Conservation (phyloP, 2,797 vertebrate species). For the Threskiornis aethiopicus region DNA sequence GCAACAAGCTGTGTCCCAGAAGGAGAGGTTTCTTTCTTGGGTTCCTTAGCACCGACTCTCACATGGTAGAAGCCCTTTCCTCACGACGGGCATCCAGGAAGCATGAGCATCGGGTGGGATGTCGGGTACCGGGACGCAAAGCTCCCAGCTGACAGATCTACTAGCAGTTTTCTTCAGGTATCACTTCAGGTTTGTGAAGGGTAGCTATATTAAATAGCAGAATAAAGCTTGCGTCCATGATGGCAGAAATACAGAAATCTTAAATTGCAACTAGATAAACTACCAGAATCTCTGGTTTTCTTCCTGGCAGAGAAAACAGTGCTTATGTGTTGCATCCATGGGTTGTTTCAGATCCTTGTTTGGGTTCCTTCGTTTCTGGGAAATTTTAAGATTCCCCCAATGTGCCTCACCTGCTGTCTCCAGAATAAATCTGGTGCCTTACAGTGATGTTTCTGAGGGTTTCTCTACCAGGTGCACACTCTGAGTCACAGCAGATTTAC, state of each 20-base stretch:
- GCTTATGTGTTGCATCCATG: background rate
- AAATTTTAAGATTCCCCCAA: background rate
- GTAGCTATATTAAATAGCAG: background rate
- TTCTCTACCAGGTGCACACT: background rate
- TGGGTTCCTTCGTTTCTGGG: background rate
- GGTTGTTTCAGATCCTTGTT: background rate
- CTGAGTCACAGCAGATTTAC: background rate
- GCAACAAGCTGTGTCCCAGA: background rate
- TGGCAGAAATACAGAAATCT: background rate
- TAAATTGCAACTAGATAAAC: background rate
- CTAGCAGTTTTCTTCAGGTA: background rate
- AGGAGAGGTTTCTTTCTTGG: background rate
- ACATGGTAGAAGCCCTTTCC: background rate
- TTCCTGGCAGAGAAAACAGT: background rate
- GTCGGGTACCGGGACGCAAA: background rate
- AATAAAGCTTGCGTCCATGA: background rate
- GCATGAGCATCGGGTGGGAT: fast-evolving
- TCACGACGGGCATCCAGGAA: background rate
- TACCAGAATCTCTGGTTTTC: background rate
- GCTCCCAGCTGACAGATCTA: background rate
- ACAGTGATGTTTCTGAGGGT: background rate
- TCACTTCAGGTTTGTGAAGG: background rate
- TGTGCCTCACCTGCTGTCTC: background rate
- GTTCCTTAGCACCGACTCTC: background rate
- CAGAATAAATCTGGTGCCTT: background rate